Percentiles rank a stretch among this genome's conserved stretches.
These are phyloP conservation scores for Betta splendens DNA, from an alignment of 2,797 vertebrate species.

Conservation along the genomic window DNA sequence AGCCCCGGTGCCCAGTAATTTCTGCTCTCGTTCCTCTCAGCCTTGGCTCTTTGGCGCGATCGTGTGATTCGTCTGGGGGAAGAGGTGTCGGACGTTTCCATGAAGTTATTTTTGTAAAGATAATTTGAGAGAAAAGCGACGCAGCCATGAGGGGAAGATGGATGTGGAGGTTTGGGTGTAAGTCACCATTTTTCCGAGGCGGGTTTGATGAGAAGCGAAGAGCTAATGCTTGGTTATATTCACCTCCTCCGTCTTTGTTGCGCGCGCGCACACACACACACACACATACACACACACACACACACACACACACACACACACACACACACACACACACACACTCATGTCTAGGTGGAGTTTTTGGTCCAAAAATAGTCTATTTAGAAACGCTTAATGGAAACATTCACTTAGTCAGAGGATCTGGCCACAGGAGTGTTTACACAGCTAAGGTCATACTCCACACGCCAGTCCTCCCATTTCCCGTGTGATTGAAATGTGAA, in stretches of 20 bases:
- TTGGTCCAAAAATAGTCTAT: constrained; percentile 43
- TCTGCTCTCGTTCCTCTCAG: not conserved
- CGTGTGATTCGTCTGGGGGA: constrained; percentile 8
- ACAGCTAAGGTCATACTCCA: constrained; percentile 41
- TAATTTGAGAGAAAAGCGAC: not conserved
- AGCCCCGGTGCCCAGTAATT: not conserved
- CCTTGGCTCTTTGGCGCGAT: not conserved
- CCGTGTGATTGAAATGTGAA: constrained; percentile 48
- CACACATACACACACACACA: not conserved
- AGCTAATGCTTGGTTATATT: constrained; percentile 10
- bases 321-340: not conserved
- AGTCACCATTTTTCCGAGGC: constrained; percentile 13
- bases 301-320: not conserved
- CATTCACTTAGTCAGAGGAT: constrained; percentile 18
- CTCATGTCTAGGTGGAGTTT: constrained; percentile 29
- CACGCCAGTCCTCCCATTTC: constrained; percentile 37
- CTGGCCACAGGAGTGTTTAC: constrained; percentile 49
- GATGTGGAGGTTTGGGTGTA: not conserved
- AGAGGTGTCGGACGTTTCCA: constrained; percentile 7
- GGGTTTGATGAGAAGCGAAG: constrained; percentile 12
- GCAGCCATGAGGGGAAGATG: not conserved
- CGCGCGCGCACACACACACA: constrained; percentile 2
- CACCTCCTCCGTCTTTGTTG: not conserved
- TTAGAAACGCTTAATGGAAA: constrained; percentile 46
- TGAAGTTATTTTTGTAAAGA: constrained; percentile 6